Evolutionary conservation across 2,888 invertebrate species (phyloP), one percentile per base, ranked within the genome.

Genomic region (Rotaria magnacalcarata): DNA sequence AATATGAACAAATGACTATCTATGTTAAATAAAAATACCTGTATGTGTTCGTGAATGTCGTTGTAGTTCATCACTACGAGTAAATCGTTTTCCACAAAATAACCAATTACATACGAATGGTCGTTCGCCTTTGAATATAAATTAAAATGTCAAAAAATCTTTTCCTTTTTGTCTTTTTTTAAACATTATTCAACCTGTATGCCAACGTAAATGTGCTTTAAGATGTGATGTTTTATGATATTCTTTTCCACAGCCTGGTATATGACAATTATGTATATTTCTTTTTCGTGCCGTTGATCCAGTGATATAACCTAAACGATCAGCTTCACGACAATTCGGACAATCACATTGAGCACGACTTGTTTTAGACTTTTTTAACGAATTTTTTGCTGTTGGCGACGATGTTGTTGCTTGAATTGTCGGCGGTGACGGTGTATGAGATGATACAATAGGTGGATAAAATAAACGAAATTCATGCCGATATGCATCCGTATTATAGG

Each of bases 191-290:
- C 14, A 52, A 85, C 87, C 85, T 84, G 85, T 87, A 50, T 87
- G 87, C 87, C 87, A 87, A 85, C 87, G 94, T 87, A 98, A 93
- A 92, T 98, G 98, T 85, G 98, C 98, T 93, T 98, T 98, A 90
- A 99, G 93, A 93, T 98, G 98, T 87, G 96, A 97, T 86, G 97
- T 97, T 92, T 97, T 97, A 88, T 96, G 96, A 92, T 99, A 98
- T 85, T 97, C 86, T 86, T 87, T 89, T 24, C 88, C 87, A 86
- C 89, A 89, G 74, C 88, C 88, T 24, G 89, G 89, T 58, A 88
- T 88, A 87, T 89, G 88, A 86, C 89, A 89, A 67, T 87, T 67
- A 67, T 87, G 87, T 27, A 87, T 60, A 67, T 50, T 85, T 86
- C 58, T 84, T 86, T 86, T 86, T 54, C 85, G 85, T 85, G 34